Conservation (phyloP, 2,113 vertebrate species). For the Herpetotheres cachinnans region DNA sequence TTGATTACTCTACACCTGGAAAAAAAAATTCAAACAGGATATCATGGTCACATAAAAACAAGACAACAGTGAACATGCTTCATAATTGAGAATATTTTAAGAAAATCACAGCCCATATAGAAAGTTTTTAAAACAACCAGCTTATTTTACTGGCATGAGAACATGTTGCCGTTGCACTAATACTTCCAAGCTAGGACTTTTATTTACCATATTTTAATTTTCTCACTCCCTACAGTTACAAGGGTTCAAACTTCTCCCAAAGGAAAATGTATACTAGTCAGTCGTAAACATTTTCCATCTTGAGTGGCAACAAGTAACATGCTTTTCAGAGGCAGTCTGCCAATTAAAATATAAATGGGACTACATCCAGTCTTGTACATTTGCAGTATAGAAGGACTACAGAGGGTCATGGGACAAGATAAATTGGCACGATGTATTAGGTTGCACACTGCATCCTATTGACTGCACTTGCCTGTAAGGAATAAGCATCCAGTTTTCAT, state of each 20-base stretch:
- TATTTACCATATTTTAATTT: not conserved
- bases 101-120: not conserved
- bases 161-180: not conserved
- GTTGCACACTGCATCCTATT: not conserved
- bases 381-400: not conserved
- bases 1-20: not conserved
- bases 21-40: not conserved
- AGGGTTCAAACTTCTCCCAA: not conserved
- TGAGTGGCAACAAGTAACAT: not conserved
- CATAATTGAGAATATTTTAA: not conserved
- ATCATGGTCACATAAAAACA: not conserved
- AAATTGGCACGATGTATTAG: not conserved
- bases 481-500: not conserved
- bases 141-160: not conserved
- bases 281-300: not conserved
- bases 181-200: not conserved
- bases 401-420: not conserved
- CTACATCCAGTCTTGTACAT: not conserved
- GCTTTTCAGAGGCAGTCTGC: not conserved
- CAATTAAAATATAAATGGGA: not conserved
- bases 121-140: not conserved
- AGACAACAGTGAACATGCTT: rapidly evolving
- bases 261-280: not conserved
- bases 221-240: not conserved
- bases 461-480: not conserved